Evolutionary conservation across 2,113 vertebrate genomes (phyloP).

Genomic region (Megaceryle torquata): DNA sequence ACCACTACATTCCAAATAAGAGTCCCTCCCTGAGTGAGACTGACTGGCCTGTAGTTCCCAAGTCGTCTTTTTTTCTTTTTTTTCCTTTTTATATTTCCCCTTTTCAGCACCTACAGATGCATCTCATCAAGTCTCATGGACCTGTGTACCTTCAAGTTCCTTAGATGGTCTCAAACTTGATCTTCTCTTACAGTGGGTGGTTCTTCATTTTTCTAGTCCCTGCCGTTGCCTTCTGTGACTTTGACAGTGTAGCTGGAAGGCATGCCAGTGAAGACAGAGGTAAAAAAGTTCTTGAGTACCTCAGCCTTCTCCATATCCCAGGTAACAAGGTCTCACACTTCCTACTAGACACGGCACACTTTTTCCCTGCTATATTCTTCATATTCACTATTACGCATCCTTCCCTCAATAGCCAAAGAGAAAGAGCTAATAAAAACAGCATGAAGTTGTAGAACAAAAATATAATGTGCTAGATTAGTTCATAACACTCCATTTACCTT

Average conservation of each 20-base stretch:
- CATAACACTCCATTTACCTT: conserved; percentile 53
- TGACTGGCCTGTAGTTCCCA: neutral
- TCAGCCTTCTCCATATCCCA: neutral
- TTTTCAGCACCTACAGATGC: neutral
- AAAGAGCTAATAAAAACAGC: neutral
- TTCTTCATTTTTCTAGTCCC: neutral
- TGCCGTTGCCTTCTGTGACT: neutral
- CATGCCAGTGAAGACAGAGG: neutral
- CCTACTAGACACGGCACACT: neutral
- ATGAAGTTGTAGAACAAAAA: conserved; percentile 31
- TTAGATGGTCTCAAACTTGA: neutral
- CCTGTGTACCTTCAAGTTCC: neutral
- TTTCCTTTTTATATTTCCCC: neutral
- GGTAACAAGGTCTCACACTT: neutral
- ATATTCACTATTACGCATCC: neutral
- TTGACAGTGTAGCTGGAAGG: neutral
- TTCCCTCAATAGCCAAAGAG: conserved; percentile 11
- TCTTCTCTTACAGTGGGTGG: neutral
- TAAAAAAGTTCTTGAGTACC: neutral
- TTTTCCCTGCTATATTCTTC: neutral
- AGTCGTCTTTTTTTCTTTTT: neutral
- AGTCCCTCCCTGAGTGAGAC: neutral
- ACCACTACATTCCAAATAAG: neutral
- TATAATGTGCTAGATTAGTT: conserved; percentile 32
- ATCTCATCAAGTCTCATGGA: neutral